Evolutionary conservation across 2,113 vertebrate species (phyloP), one percentile per base, ranked within the genome.

Genomic region (Notothenia rossii): DNA sequence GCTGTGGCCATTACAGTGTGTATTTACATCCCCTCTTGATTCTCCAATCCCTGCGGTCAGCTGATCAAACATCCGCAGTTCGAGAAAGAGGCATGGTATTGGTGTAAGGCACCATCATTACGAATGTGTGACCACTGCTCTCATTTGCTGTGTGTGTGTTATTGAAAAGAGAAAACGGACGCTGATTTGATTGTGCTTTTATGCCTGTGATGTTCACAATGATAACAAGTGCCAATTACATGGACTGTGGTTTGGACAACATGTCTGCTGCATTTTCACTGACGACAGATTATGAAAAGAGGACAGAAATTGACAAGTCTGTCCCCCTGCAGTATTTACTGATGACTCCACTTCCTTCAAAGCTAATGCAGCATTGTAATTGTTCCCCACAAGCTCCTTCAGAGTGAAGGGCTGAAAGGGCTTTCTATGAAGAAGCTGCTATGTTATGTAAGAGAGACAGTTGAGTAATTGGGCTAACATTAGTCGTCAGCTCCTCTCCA

Each of bases 211-310:
- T 77, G 68, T 80, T 82, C 78, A 77, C 63, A 18, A 4, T 33
- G 49, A 88, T 79, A 82, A 81, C 54, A 80, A 83, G 77, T 55
- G n/a, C 29, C 81, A 81, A 74, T 82, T 77, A 82, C 67, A 77
- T 58, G 48, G 15, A 68, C 14, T 75, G 22, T 54, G 20, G 22
- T 80, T 80, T 72, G 54, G 43, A 77, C 40, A 54, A 36, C 36
- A 75, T 49, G 78, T 68, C 75, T 33, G 29, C 54, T n/a, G 46
- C 46, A 56, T 72, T 75, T 66, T 48, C 60, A 56, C 46, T 63
- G 61, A 70, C 0, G 33, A 60, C 36, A 69, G 48, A 73, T 65
- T 59, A 43, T 65, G 79, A 79, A 67, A 74, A 67, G 43, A 62
- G 36, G 50, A 56, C 17, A 50, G 64, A 65, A 15, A 65, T 69